These are phyloP conservation scores for Microtus richardsoni DNA, from an alignment of 2,113 vertebrate species.

Conservation along the genomic window DNA sequence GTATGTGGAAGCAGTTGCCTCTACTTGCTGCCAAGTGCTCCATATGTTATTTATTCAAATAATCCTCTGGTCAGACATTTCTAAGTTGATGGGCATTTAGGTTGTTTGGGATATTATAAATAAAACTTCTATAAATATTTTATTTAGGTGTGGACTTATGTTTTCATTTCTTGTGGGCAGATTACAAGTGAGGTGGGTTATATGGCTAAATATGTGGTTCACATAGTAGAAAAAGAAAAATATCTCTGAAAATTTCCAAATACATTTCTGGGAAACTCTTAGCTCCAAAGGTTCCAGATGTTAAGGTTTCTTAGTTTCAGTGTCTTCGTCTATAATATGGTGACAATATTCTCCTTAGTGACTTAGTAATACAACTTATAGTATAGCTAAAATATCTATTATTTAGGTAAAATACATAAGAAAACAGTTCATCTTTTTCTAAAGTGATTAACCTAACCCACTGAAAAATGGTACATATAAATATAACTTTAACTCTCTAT, in stretches of 20 bases:
- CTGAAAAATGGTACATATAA: not conserved
- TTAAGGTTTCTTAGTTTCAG: not conserved
- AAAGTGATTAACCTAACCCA: not conserved
- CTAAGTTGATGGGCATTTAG: not conserved
- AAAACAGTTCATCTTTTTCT: not conserved
- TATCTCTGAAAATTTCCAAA: not conserved
- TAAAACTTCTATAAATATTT: slow-evolving; percentile 26
- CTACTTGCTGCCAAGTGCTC: not conserved
- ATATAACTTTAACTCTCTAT: slow-evolving; percentile 12
- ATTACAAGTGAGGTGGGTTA: not conserved
- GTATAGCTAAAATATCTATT: not conserved
- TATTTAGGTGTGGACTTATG: not conserved
- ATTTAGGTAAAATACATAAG: not conserved
- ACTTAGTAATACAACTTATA: not conserved
- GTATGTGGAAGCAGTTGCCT: not conserved
- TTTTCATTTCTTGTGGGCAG: not conserved
- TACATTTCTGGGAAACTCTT: not conserved
- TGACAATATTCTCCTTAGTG: not conserved
- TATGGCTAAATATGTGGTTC: not conserved
- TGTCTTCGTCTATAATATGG: not conserved
- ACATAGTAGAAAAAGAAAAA: not conserved
- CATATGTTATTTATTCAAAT: not conserved
- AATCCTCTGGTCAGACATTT: not conserved
- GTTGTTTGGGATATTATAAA: not conserved
- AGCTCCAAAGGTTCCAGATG: not conserved